A percentile compares a stretch with the other conserved stretches of the same genome.
Evolutionary conservation across 2,888 invertebrate genomes (phyloP).

Genomic region (Conomelus anceps): DNA sequence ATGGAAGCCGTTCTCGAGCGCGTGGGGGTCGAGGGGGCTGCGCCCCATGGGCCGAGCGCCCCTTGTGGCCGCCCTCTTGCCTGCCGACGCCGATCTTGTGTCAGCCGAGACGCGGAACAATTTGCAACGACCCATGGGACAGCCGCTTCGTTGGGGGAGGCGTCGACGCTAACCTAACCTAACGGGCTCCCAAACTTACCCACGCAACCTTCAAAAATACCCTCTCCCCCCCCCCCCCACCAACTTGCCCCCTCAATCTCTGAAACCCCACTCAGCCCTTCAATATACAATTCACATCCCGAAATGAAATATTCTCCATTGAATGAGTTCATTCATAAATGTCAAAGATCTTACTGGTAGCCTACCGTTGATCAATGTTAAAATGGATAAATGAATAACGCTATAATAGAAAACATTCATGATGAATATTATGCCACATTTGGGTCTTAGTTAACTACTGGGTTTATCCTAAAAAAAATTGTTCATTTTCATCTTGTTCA

Average conservation of each 20-base stretch:
- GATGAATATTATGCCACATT: too few species aligned
- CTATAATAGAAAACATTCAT: too few species aligned
- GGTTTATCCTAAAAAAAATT: too few species aligned
- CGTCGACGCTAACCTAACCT: slow-evolving; percentile 11
- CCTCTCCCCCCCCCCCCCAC: background rate
- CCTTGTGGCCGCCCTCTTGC: slow-evolving; percentile 31
- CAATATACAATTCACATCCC: too few species aligned
- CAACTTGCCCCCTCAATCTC: background rate
- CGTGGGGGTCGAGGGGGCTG: slow-evolving; percentile 36
- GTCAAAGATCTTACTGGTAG: too few species aligned
- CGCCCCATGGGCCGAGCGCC: slow-evolving; percentile 32
- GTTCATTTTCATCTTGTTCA: too few species aligned
- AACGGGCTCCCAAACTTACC: background rate
- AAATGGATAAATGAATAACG: too few species aligned
- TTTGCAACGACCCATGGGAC: slow-evolving; percentile 43
- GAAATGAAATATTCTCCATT: too few species aligned
- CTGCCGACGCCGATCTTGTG: slow-evolving; percentile 31
- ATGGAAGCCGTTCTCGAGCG: slow-evolving; percentile 44
- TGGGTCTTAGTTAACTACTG: too few species aligned
- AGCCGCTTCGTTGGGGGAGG: slow-evolving; percentile 48
- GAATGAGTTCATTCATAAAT: too few species aligned
- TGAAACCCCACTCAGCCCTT: too few species aligned
- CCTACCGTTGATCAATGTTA: too few species aligned
- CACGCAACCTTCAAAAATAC: background rate
- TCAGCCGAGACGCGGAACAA: slow-evolving; percentile 42